Conservation (phyloP, 2,113 vertebrate species). For the Silurus meridionalis region DNA sequence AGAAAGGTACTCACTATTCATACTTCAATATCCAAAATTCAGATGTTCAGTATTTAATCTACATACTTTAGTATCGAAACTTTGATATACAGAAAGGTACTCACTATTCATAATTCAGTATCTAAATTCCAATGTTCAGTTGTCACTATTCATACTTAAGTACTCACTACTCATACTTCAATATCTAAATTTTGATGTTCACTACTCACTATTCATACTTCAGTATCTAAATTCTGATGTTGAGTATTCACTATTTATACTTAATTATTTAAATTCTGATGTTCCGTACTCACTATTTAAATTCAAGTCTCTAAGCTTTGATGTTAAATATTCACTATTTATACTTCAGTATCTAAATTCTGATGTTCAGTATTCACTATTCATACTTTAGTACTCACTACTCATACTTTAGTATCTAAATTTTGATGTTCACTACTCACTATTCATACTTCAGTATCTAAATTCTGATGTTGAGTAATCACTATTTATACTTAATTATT, state of each 20-base stretch:
- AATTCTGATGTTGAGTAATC: not conserved
- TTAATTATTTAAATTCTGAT: not conserved
- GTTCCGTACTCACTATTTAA: not conserved
- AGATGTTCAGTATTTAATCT: not conserved
- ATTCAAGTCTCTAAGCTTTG: not conserved
- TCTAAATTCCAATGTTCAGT: not conserved
- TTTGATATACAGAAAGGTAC: not conserved
- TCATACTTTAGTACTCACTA: not conserved
- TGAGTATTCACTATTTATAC: not conserved
- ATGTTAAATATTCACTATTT: not conserved
- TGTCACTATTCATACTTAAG: not conserved
- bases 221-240: not conserved
- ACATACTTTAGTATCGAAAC: not conserved
- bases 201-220: not conserved
- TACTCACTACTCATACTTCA: not conserved
- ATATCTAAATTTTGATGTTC: not conserved
- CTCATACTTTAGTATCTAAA: not conserved
- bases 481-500: not conserved
- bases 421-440: not conserved
- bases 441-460: not conserved
- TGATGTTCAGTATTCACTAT: not conserved
- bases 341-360: not conserved
- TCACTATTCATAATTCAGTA: not conserved
- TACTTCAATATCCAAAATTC: not conserved
- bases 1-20: not conserved